Conservation (phyloP, 2,113 vertebrate species). For the Perca schrenkii region DNA sequence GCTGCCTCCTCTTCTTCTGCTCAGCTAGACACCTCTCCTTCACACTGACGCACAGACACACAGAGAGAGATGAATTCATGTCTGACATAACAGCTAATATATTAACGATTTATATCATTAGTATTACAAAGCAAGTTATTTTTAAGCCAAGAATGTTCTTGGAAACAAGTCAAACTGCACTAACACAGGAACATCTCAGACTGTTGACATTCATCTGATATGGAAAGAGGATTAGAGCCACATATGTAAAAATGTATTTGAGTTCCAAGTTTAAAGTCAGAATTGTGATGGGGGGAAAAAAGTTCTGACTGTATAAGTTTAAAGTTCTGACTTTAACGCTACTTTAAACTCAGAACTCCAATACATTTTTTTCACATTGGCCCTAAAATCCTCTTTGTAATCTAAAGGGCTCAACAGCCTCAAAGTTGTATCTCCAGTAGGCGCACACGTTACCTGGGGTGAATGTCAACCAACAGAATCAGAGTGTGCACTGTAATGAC, state of each 20-base stretch:
- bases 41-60: slow-evolving; percentile 71
- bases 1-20: slow-evolving; percentile 83
- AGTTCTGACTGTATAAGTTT: too few relatives aligned
- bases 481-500: slow-evolving; percentile 87
- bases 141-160: neutral
- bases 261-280: too few relatives aligned
- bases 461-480: slow-evolving; percentile 87
- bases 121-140: neutral
- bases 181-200: neutral
- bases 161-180: neutral
- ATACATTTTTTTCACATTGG: too few relatives aligned
- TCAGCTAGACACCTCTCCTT: slow-evolving; percentile 86
- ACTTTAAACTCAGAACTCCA: too few relatives aligned
- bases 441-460: slow-evolving; percentile 81
- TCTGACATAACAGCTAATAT: neutral
- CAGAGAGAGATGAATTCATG: neutral
- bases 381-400: too few relatives aligned
- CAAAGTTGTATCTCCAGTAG: neutral
- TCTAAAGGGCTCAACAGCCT: neutral
- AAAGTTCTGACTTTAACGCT: too few relatives aligned
- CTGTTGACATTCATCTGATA: too few relatives aligned
- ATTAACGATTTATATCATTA: neutral
- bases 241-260: too few relatives aligned
- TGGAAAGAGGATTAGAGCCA: too few relatives aligned
- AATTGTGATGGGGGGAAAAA: too few relatives aligned